phyloP scores from a whole-genome alignment of 2,113 vertebrate species.

The Nyctereutes procyonoides region DNA sequence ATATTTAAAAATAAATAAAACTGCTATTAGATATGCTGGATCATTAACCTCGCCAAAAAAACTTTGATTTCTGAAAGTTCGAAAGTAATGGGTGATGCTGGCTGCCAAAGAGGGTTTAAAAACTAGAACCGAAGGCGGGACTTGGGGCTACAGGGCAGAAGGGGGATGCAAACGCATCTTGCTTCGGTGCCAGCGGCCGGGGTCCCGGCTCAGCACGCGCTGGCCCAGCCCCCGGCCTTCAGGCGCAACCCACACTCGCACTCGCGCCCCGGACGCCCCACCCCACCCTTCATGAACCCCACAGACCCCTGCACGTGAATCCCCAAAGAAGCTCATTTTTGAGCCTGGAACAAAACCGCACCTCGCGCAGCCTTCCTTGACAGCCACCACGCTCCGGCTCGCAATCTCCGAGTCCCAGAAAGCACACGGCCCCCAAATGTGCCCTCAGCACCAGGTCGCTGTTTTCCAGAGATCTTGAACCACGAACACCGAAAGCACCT shows the following conservation, averaged over 20 bases:
- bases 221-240: background rate
- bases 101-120: background rate
- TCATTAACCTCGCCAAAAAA: background rate
- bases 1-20: background rate
- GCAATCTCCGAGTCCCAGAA: background rate
- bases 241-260: background rate
- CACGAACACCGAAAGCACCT: too few species aligned
- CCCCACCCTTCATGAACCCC: background rate
- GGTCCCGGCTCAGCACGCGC: background rate
- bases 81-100: background rate
- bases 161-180: background rate
- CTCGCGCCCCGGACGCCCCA: background rate
- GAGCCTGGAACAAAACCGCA: background rate
- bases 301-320: background rate
- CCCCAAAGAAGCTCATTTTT: background rate
- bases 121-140: background rate
- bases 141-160: background rate
- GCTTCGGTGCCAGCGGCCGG: background rate
- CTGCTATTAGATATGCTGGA: background rate
- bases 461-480: too few species aligned
- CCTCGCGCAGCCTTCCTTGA: background rate
- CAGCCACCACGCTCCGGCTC: background rate
- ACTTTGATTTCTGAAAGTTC: background rate
- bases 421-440: background rate
- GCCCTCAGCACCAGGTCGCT: too few species aligned